Percentiles rank a stretch among this genome's conserved stretches.
phyloP scores from a whole-genome alignment of 2,113 vertebrate genomes.

The Osmerus eperlanus region DNA sequence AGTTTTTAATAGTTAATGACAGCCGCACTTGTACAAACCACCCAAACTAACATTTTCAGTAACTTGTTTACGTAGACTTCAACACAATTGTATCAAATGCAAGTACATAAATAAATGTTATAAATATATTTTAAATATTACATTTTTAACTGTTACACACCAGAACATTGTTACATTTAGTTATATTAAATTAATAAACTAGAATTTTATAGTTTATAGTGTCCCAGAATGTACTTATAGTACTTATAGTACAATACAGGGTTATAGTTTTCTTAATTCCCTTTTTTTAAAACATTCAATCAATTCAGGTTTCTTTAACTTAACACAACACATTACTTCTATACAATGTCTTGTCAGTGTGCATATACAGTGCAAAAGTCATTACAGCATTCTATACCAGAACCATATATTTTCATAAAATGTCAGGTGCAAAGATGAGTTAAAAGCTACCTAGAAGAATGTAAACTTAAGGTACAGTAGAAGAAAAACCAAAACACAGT shows the following conservation, averaged over 20 bases:
- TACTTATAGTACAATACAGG: too few species aligned
- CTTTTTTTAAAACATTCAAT: too few species aligned
- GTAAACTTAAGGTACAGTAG: constrained; percentile 15
- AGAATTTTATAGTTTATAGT: not conserved
- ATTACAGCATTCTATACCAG: too few species aligned
- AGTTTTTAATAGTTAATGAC: not conserved
- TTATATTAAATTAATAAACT: not conserved
- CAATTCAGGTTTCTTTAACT: too few species aligned
- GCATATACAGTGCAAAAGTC: too few species aligned
- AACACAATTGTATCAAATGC: not conserved
- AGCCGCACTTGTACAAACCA: not conserved
- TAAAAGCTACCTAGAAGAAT: constrained; percentile 13
- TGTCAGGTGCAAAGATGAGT: too few species aligned
- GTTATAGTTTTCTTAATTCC: too few species aligned
- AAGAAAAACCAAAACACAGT: not conserved
- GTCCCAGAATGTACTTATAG: too few species aligned
- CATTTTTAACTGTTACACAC: not conserved
- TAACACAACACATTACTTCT: too few species aligned
- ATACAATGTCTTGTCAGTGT: too few species aligned
- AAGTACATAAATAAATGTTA: not conserved
- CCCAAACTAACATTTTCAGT: not conserved
- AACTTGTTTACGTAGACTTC: not conserved
- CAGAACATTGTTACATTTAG: not conserved
- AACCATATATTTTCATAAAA: too few species aligned
- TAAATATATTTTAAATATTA: not conserved